These are phyloP conservation scores for Cetonia aurata DNA, from an alignment of 2,888 invertebrate genomes.

Conservation along the genomic window DNA sequence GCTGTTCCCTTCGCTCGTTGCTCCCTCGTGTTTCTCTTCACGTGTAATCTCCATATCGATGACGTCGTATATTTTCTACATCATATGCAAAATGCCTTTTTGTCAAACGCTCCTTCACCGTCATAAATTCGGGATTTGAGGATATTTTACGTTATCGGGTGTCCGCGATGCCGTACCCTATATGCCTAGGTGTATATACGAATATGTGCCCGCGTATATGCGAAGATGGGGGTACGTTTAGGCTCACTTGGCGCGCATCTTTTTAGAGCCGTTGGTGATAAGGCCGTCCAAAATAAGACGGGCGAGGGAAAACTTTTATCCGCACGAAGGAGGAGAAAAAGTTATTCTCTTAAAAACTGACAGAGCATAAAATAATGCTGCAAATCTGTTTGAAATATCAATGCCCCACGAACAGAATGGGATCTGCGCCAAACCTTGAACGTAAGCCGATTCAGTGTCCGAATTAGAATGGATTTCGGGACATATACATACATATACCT, in stretches of 20 bases:
- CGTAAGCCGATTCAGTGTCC: conserved; percentile 29
- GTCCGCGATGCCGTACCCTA: conserved; percentile 46
- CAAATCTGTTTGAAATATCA: conserved; percentile 39
- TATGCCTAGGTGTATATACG: conserved; percentile 8
- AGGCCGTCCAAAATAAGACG: conserved; percentile 29
- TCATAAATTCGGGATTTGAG: conserved; percentile 62
- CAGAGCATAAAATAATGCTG: conserved; percentile 39
- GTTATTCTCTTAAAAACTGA: conserved; percentile 39
- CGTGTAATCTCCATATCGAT: conserved; percentile 39
- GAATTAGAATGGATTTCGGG: conserved; percentile 30
- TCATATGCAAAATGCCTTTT: conserved; percentile 63
- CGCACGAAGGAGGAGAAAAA: conserved; percentile 27
- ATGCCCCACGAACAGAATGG: conserved; percentile 23
- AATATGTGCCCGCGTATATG: conserved; percentile 1
- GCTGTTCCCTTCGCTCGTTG: background rate
- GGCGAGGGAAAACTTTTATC: conserved; percentile 34
- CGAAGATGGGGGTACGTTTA: conserved; percentile 17
- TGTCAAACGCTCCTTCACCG: conserved; percentile 58
- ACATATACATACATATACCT: conserved; percentile 7
- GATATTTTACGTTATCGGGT: conserved; percentile 57
- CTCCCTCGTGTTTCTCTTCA: conserved; percentile 6
- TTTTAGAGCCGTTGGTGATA: conserved; percentile 33
- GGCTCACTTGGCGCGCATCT: conserved; percentile 32
- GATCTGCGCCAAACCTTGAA: conserved; percentile 9
- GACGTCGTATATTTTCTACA: conserved; percentile 48